Base-by-base conservation (phyloP, 2,113 vertebrate genomes). In the Mustela nigripes region DNA sequence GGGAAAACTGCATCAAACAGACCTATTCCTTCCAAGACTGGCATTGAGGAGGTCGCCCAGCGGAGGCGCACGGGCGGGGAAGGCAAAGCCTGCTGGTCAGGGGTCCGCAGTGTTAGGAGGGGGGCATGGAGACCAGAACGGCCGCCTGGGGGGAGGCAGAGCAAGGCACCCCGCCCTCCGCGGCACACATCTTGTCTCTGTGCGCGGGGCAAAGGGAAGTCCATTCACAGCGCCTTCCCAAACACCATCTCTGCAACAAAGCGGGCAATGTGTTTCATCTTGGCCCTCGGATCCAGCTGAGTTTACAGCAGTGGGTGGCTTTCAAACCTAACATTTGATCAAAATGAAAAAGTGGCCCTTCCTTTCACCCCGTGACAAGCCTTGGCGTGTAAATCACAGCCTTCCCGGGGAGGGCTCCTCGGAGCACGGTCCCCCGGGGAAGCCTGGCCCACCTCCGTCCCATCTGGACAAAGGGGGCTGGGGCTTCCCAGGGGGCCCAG, bases 331-430 rank as follows among this genome's bases (percentile, higher is more conserved):
- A 98, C 98, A 98, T 98, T 98, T 98, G 98, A 99, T 99, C 98
- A 97, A 98, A 98, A 98, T 98, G 98, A 99, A 98, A 98, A 98
- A 98, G 95, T 73, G 97, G 96, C 92, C 97, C 98, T 98, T 98
- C 98, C 98, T 99, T 99, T 99, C 98, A 99, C 82, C 97, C 97
- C 1, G 1, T 98, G 99, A 99, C 98, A 99, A 98, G 98, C 96
- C 95, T 92, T 74, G 73, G 92, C 94, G 97, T 99, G 99, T 98
- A 99, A 99, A 99, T 99, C 98, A 99, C 98, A 97, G 99, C 98
- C 97, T 96, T 97, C 98, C 95, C 95, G 97, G 98, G 97, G 98
- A 98, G 98, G 97, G 87, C 96, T 94, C 97, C 97, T 97, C 82
- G 33, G 63, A 39, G 79, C 94, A 99, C 98, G 98, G 98, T 98